These are phyloP conservation scores for Clistopyga incitator DNA, from an alignment of 2,888 invertebrate genomes.

Conservation along the genomic window DNA sequence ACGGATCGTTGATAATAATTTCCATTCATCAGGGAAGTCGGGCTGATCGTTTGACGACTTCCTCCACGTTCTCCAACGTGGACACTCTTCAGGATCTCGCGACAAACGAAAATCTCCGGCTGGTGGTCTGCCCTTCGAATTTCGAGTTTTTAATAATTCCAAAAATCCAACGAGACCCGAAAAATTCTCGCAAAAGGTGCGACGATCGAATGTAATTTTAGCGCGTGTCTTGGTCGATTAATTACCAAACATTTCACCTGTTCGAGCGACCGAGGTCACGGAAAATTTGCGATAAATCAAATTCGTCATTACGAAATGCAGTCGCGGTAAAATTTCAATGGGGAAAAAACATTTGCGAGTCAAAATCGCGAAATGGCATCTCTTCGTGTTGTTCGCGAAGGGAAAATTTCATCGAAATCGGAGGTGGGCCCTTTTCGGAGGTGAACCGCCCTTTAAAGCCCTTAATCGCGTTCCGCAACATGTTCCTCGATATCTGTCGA, in stretches of 20 bases:
- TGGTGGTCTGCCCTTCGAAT: slow-evolving; percentile 61
- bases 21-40: slow-evolving; percentile 62
- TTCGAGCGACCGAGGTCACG: slow-evolving; percentile 57
- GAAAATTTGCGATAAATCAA: slow-evolving; percentile 41
- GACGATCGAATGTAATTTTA: slow-evolving; percentile 51
- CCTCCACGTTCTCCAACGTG: slow-evolving; percentile 56
- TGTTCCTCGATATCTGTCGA: too few species aligned
- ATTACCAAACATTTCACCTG: slow-evolving; percentile 62
- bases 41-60: slow-evolving; percentile 59
- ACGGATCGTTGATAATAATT: slow-evolving; percentile 50
- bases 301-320: slow-evolving; percentile 34
- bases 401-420: too few species aligned
- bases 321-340: background rate
- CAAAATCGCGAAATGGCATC: slow-evolving; percentile 15
- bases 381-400: slow-evolving; percentile 65
- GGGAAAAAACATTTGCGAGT: background rate
- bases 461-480: too few species aligned
- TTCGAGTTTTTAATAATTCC: slow-evolving; percentile 52
- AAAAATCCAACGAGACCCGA: background rate
- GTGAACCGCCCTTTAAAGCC: too few species aligned
- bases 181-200: slow-evolving; percentile 33
- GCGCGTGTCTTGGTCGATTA: slow-evolving; percentile 56
- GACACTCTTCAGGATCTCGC: slow-evolving; percentile 60
- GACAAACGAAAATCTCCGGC: slow-evolving; percentile 43
- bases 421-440: too few species aligned